Evolutionary conservation across 2,113 vertebrate genomes (phyloP).

Genomic region (Crypturellus undulatus): DNA sequence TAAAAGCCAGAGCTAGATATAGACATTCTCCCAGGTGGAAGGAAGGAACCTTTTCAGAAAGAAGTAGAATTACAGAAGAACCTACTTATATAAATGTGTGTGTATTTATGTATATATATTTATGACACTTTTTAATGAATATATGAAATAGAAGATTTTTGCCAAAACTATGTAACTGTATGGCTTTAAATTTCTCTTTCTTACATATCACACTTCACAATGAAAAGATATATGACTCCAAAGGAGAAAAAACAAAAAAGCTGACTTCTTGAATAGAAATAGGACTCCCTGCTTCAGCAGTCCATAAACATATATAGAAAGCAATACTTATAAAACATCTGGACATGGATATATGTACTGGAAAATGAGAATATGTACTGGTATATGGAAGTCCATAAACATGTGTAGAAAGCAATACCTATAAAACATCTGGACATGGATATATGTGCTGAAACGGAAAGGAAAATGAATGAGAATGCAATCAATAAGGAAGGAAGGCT

Average conservation of each 20-base stretch:
- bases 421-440: slow-evolving; percentile 81
- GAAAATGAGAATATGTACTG: too few relatives aligned
- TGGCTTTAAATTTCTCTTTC: background rate
- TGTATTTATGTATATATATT: background rate
- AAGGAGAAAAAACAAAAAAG: background rate
- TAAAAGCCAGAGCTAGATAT: background rate
- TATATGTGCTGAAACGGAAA: slow-evolving; percentile 68
- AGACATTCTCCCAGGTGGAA: background rate
- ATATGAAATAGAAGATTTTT: background rate
- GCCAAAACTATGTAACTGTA: background rate
- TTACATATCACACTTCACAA: background rate
- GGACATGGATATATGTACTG: slow-evolving; percentile 78
- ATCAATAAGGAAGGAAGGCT: background rate
- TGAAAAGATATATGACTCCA: background rate
- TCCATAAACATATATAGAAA: slow-evolving; percentile 59
- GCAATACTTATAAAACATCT: slow-evolving; percentile 73
- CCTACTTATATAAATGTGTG: background rate
- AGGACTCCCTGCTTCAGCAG: background rate
- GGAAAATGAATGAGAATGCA: background rate
- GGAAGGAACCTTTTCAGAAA: background rate
- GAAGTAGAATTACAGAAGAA: background rate
- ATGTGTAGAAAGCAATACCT: background rate
- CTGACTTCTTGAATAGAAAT: background rate
- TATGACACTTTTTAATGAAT: background rate
- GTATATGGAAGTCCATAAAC: slow-evolving; percentile 64